Evolutionary conservation across 2,113 vertebrate genomes (phyloP), one percentile per base, ranked within the genome.

Genomic region (Capreolus pygargus): DNA sequence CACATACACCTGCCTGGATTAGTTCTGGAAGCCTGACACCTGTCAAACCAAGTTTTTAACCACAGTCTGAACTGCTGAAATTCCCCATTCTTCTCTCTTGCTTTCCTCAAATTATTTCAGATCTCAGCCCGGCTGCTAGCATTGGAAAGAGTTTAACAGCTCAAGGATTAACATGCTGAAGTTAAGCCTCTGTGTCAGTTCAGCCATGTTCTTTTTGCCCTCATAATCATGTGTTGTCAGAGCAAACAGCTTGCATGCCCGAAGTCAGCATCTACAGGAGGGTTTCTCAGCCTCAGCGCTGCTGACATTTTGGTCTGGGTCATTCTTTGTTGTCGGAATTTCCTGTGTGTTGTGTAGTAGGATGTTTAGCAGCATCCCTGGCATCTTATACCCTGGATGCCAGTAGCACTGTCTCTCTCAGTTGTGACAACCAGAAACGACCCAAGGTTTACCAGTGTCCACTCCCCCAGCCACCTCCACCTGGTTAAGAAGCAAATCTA

Each of bases 151-250:
- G 43, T 45, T 97, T 94, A 89, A 54, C 79, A 8, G 96, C 89
- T 52, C 21, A 74, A 97, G 89, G 81, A 70, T 97, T 98, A 98
- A 14, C 61, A 82, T 92, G 16, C 76, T 45, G 55, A 94, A 94
- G 43, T 95, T 93, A 92, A 78, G 28, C 21, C 84, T 76, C 33
- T 0, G 0, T 61, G 88, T 89, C 89, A 91, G 85, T 23, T 91
- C 76, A 94, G 76, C n/a, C n/a, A 19, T 2, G 0, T 79, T 97
- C 0, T 0, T 1, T 1, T 93, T 95, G 92, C 54, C 60, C 61
- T 0, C 50, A 28, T 28, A 82, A 95, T 86, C 97, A 79, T 27
- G 57, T 57, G 89, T 21, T 87, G 47, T 92, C 52, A 79, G 78
- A 52, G 67, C 76, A 78, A 54, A 82, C 36, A 89, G 79, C 91